Base-by-base conservation (phyloP, 2,888 invertebrate genomes). In the Dryadula phaetusa region DNA sequence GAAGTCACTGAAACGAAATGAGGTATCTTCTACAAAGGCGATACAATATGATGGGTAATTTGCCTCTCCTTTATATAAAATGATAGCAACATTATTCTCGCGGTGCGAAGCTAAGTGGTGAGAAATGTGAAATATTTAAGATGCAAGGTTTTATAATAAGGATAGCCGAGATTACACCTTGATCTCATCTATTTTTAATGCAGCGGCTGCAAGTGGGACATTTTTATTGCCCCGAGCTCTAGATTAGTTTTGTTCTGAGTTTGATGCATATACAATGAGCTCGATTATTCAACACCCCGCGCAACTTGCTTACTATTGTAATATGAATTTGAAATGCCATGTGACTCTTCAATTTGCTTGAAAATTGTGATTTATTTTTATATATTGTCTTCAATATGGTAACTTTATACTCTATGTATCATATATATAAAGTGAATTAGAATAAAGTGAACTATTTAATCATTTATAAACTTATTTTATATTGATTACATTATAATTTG, bases 201-300 rank as follows among this genome's bases (percentile, higher is more conserved):
- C 83, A 80, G 77, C 81, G 80, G 81, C 77, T 78, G 83, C 87
- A 86, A 87, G 85, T 86, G 87, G 87, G 90, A 90, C 88, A 86
- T 88, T 92, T 92, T 92, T 92, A 92, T 91, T 90, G 87, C 90
- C 86, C 83, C 78, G 80, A 81, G 87, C 85, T 84, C 82, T 85
- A 88, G 90, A 92, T 92, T 91, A 92, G 91, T 90, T 91, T 92
- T 91, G 91, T 92, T 90, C 87, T 87, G 86, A 83, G 86, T 91
- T 90, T 92, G 92, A 92, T 92, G 92, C 92, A 92, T 92, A 88
- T 85, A 86, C 82, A 91, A 92, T 91, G 91, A 92, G 87, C 83
- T 85, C 88, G 85, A 90, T 92, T 88, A 90, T 88, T 90, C 89
- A 87, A 80, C 87, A 77, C 88, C 86, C 86, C 80, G 77, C 79